A percentile compares a stretch with the other conserved stretches of the same genome.
These are phyloP conservation scores for Ceratina australensis DNA, from an alignment of 1,140 invertebrate species.

Conservation along the genomic window DNA sequence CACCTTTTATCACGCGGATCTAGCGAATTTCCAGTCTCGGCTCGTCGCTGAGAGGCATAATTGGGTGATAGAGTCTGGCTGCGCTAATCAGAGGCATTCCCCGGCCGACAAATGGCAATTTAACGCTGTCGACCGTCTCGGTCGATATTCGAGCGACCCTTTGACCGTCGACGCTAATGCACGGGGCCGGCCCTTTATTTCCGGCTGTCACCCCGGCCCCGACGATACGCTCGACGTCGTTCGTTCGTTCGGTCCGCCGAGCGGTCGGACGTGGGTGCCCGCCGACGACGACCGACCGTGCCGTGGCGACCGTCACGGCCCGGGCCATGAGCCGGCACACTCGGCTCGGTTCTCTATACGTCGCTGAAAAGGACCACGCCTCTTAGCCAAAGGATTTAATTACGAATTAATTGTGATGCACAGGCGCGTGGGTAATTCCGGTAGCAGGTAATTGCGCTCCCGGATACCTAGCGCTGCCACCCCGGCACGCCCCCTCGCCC, in stretches of 20 bases:
- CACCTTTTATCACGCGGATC: background rate
- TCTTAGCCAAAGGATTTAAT: constrained; percentile 67
- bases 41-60: constrained; percentile 26
- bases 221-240: constrained; percentile 57
- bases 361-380: constrained; percentile 53
- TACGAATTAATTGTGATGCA: constrained; percentile 73
- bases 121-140: constrained; percentile 69
- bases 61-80: constrained; percentile 48
- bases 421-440: constrained; percentile 63
- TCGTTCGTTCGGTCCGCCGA: constrained; percentile 35
- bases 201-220: constrained; percentile 68
- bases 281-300: constrained; percentile 53
- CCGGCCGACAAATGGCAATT: constrained; percentile 72
- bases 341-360: constrained; percentile 10
- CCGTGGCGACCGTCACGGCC: constrained; percentile 2
- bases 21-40: constrained; percentile 8
- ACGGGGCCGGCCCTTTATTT: constrained; percentile 71
- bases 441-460: constrained; percentile 53
- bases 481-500: background rate
- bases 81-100: constrained; percentile 55
- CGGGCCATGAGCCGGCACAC: constrained; percentile 13
- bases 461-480: constrained; percentile 5
- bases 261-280: constrained; percentile 49
- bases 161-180: constrained; percentile 70
- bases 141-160: constrained; percentile 71